Evolutionary conservation across 2,888 invertebrate genomes (phyloP).

Genomic region (Sialis fuliginosa): DNA sequence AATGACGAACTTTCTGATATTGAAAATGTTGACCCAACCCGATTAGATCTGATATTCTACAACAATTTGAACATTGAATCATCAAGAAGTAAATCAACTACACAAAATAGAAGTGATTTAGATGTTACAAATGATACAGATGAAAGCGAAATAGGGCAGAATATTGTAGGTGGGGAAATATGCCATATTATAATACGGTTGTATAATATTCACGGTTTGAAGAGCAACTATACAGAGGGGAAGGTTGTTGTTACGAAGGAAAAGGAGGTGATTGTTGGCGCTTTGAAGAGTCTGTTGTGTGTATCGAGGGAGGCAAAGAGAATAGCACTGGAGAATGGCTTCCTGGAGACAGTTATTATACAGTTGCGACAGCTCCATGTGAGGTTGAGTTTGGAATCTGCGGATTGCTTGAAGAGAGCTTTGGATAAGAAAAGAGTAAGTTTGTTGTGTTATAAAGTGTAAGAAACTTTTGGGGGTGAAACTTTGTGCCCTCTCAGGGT

Average conservation of each 20-base stretch:
- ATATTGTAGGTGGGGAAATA: conserved; percentile 25
- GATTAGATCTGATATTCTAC: too few species aligned
- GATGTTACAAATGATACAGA: background rate
- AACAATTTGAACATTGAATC: too few species aligned
- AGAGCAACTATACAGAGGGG: conserved; percentile 15
- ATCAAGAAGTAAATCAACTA: background rate
- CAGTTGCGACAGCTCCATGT: conserved; percentile 28
- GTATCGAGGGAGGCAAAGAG: conserved; percentile 28
- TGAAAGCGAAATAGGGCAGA: background rate
- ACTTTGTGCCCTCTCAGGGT: too few species aligned
- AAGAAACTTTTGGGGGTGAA: too few species aligned
- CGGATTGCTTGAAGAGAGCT: conserved; percentile 24
- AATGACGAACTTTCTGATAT: too few species aligned
- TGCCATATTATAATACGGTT: conserved; percentile 27
- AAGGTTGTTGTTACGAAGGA: conserved; percentile 15
- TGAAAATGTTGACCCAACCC: too few species aligned
- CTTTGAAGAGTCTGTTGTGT: conserved; percentile 27
- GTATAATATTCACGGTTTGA: conserved; percentile 25
- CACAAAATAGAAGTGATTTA: background rate
- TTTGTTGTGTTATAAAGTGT: too few species aligned
- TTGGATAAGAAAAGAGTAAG: conserved; percentile 24
- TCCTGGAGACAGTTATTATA: conserved; percentile 22
- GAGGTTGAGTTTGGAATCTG: conserved; percentile 28
- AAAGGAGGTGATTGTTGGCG: conserved; percentile 22
- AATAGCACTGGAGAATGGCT: conserved; percentile 23